Evolutionary conservation across 2,888 invertebrate species (phyloP).

Genomic region (Acanthosoma haemorrhoidale): DNA sequence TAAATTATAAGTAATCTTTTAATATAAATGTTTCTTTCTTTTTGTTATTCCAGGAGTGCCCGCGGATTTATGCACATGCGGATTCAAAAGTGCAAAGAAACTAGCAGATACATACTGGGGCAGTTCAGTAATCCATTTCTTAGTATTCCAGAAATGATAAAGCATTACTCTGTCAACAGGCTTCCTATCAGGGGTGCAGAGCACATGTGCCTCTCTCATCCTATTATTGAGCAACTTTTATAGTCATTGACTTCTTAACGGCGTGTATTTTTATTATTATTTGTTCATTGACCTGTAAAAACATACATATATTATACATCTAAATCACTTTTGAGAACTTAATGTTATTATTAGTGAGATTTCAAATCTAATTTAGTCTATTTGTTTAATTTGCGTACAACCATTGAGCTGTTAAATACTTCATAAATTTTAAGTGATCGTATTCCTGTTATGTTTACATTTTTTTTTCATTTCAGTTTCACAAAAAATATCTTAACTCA

Average conservation of each 20-base stretch:
- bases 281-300: neutral
- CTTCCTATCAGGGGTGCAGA: slow-evolving; percentile 92
- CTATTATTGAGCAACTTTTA: slow-evolving; percentile 78
- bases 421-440: too few relatives aligned
- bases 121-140: slow-evolving; percentile 89
- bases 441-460: too few relatives aligned
- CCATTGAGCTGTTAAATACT: too few relatives aligned
- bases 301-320: neutral
- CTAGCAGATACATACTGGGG: slow-evolving; percentile 81
- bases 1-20: neutral
- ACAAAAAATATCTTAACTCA: too few relatives aligned
- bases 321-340: neutral
- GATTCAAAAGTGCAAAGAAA: slow-evolving; percentile 65
- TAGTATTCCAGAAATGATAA: slow-evolving; percentile 90
- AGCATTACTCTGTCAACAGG: slow-evolving; percentile 86
- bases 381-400: too few relatives aligned
- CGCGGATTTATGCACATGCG: slow-evolving; percentile 97
- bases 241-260: slow-evolving; percentile 43
- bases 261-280: neutral
- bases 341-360: neutral
- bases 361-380: too few relatives aligned
- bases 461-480: too few relatives aligned
- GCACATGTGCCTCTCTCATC: slow-evolving; percentile 91
- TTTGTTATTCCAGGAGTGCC: slow-evolving; percentile 63
- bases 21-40: neutral